Conservation (phyloP, 2,888 invertebrate genomes). For the Lumbricus terrestris region DNA sequence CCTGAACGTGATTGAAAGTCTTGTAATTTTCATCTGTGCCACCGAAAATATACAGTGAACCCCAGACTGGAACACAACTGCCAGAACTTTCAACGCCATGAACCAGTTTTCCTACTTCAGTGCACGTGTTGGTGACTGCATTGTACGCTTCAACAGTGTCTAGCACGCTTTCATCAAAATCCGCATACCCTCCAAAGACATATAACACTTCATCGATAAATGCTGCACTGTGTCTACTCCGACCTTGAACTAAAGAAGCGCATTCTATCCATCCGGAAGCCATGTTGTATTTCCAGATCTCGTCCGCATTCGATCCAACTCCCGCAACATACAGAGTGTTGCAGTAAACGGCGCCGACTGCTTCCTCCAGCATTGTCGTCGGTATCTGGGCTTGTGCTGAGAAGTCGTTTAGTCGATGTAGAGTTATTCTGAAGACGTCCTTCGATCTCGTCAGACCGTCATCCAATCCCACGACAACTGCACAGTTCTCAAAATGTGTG, state of each 20-base stretch:
- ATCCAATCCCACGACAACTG: background rate
- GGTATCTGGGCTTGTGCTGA: background rate
- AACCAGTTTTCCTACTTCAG: background rate
- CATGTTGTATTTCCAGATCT: too few species aligned
- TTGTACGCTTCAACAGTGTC: background rate
- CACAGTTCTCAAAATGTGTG: background rate
- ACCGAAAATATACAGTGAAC: background rate
- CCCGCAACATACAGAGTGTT: too few species aligned
- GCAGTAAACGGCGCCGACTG: too few species aligned
- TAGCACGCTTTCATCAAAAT: background rate
- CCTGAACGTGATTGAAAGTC: background rate
- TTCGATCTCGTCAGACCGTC: background rate
- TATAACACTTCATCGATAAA: background rate
- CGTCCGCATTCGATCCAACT: too few species aligned
- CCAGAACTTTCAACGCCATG: background rate
- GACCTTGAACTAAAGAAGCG: background rate
- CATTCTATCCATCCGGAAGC: too few species aligned
- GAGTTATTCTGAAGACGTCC: background rate
- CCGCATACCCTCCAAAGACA: background rate
- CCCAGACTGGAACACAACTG: background rate
- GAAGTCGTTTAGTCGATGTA: background rate
- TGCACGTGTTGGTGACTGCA: background rate
- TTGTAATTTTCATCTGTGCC: background rate
- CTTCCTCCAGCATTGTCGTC: background rate
- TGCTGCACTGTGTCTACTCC: background rate